phyloP scores from a whole-genome alignment of 2,113 vertebrate species.

The Oncorhynchus mykiss region DNA sequence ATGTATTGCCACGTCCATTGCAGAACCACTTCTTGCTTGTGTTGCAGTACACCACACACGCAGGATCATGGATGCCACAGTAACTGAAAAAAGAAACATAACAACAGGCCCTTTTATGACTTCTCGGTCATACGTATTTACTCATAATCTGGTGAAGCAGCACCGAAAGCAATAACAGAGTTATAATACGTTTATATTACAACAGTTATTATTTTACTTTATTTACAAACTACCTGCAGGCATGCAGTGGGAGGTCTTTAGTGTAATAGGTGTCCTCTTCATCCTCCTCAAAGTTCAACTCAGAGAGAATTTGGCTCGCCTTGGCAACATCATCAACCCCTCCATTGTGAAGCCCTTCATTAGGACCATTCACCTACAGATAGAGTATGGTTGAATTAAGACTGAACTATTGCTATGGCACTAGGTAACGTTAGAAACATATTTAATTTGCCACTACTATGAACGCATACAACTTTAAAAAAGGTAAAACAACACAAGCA shows the following conservation, averaged over 20 bases:
- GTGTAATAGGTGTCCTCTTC: constrained; percentile 91
- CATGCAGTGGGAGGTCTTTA: constrained; percentile 87
- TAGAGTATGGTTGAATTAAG: not conserved
- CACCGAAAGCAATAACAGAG: no score
- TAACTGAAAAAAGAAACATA: constrained; percentile 75
- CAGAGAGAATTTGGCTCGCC: constrained; percentile 85
- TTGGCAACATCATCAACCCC: constrained; percentile 81
- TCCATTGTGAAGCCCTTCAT: constrained; percentile 85
- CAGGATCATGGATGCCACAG: constrained; percentile 97
- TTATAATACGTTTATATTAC: no score
- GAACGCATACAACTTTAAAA: no score
- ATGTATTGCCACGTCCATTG: constrained; percentile 96
- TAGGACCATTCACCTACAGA: constrained; percentile 82
- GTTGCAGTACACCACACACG: constrained; percentile 98
- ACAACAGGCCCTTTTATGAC: not conserved
- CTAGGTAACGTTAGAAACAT: no score
- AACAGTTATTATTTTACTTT: no score
- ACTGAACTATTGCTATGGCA: not conserved
- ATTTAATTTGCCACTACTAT: no score
- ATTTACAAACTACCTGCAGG: constrained; percentile 78
- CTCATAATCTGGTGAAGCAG: no score
- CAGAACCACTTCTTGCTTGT: constrained; percentile 99
- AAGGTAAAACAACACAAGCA: no score
- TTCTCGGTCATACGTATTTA: not conserved
- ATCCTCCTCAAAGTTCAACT: constrained; percentile 89